Evolutionary conservation across 2,888 invertebrate genomes (phyloP).

Genomic region (Dryocosmus kuriphilus): DNA sequence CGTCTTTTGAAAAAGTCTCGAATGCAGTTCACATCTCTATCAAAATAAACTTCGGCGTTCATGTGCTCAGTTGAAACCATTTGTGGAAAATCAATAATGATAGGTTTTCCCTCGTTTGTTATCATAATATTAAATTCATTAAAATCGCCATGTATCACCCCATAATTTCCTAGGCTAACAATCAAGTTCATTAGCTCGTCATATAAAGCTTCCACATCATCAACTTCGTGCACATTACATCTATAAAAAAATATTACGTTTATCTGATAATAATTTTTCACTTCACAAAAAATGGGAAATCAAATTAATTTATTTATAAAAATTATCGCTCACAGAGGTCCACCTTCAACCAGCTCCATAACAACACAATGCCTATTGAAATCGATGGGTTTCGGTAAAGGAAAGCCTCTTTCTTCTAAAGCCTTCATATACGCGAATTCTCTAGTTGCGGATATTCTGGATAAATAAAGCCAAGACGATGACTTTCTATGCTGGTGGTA

Average conservation of each 20-base stretch:
- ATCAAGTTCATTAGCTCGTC: conserved; percentile 97
- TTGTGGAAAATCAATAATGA: conserved; percentile 99
- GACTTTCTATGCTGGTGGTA: conserved; percentile 95
- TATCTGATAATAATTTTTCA: not conserved
- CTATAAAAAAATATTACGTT: conserved; percentile 67
- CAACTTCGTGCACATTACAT: conserved; percentile 82
- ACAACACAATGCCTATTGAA: conserved; percentile 97
- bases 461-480: conserved; percentile 97
- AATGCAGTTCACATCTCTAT: conserved; percentile 96
- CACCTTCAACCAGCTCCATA: conserved; percentile 94
- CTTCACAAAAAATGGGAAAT: not conserved
- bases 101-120: conserved; percentile 86
- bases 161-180: conserved; percentile 93
- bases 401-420: conserved; percentile 92
- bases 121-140: conserved; percentile 99
- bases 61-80: conserved; percentile 97
- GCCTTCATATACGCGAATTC: conserved; percentile 99
- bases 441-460: conserved; percentile 96
- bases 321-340: conserved; percentile 84
- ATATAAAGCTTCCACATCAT: conserved; percentile 88
- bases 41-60: conserved; percentile 95
- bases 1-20: conserved; percentile 93
- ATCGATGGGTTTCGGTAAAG: conserved; percentile 96
- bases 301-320: not conserved
- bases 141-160: conserved; percentile 99